These are phyloP conservation scores for Pongo pygmaeus DNA, from an alignment of 2,113 vertebrate genomes.

Conservation along the genomic window DNA sequence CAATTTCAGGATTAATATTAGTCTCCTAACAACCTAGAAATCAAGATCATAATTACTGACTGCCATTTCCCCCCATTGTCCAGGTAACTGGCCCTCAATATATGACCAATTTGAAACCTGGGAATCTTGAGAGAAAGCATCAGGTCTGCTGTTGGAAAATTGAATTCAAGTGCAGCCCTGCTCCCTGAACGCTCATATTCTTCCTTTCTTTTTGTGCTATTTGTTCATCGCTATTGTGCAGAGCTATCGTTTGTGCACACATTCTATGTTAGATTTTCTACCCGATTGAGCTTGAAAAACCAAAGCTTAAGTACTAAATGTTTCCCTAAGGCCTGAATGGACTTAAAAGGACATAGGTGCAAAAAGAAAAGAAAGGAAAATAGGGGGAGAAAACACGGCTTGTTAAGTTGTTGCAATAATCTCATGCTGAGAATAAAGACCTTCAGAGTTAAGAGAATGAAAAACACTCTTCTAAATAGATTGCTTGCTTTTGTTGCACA, in stretches of 20 bases:
- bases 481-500: constrained; percentile 79
- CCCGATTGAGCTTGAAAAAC: constrained; percentile 89
- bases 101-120: constrained; percentile 82
- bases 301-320: constrained; percentile 88
- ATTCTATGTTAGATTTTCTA: constrained; percentile 90
- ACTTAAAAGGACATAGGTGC: constrained; percentile 82
- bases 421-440: constrained; percentile 87
- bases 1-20: constrained; percentile 83
- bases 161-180: constrained; percentile 84
- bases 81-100: constrained; percentile 82
- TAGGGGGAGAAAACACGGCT: constrained; percentile 76
- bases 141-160: constrained; percentile 82
- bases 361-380: constrained; percentile 79
- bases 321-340: constrained; percentile 87
- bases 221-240: constrained; percentile 78
- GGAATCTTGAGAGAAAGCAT: constrained; percentile 87
- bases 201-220: constrained; percentile 86
- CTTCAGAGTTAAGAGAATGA: constrained; percentile 83
- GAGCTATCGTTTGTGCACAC: constrained; percentile 84
- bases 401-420: constrained; percentile 86
- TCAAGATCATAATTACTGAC: constrained; percentile 83
- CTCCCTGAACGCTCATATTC: constrained; percentile 85
- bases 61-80: constrained; percentile 77
- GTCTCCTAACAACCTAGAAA: constrained; percentile 78
- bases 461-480: constrained; percentile 84